A percentile compares a stretch with the other conserved stretches of the same genome.
Evolutionary conservation across 2,888 invertebrate genomes (phyloP).

Genomic region (Gastracanthus pulcherrimus): DNA sequence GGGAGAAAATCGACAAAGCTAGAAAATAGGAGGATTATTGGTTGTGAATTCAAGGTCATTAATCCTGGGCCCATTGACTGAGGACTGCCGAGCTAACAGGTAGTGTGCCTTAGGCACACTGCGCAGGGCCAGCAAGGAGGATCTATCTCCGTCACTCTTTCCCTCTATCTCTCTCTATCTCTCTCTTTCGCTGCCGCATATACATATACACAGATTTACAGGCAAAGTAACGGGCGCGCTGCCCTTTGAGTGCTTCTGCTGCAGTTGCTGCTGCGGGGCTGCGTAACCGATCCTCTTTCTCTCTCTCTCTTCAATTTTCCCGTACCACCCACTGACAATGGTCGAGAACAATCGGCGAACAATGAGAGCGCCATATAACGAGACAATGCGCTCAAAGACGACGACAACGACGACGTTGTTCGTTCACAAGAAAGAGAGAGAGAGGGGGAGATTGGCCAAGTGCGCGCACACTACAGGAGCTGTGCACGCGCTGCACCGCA

Average conservation of each 20-base stretch:
- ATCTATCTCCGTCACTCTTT: not conserved
- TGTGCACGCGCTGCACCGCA: not conserved
- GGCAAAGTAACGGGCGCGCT: not conserved
- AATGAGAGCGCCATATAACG: not conserved
- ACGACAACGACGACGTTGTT: not conserved
- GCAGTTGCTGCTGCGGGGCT: no score
- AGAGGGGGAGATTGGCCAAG: no score
- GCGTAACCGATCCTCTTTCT: not conserved
- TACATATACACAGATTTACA: not conserved
- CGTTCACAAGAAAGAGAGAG: not conserved
- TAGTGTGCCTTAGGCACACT: no score
- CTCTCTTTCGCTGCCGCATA: not conserved
- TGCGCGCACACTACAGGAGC: no score
- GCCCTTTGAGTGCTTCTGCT: no score
- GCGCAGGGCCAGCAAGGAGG: not conserved
- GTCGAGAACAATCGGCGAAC: not conserved
- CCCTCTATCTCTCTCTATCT: not conserved
- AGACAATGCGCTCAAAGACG: not conserved
- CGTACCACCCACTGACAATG: no score
- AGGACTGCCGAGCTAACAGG: constrained; percentile 15
- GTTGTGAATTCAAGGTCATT: constrained; percentile 28
- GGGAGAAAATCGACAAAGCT: not conserved
- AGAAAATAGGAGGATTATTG: constrained; percentile 29
- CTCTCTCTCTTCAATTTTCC: not conserved
- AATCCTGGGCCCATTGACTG: constrained; percentile 26